Percentiles rank a stretch among this genome's conserved stretches.
Evolutionary conservation across 2,888 invertebrate genomes (phyloP).

Genomic region (Campoplex nolae): DNA sequence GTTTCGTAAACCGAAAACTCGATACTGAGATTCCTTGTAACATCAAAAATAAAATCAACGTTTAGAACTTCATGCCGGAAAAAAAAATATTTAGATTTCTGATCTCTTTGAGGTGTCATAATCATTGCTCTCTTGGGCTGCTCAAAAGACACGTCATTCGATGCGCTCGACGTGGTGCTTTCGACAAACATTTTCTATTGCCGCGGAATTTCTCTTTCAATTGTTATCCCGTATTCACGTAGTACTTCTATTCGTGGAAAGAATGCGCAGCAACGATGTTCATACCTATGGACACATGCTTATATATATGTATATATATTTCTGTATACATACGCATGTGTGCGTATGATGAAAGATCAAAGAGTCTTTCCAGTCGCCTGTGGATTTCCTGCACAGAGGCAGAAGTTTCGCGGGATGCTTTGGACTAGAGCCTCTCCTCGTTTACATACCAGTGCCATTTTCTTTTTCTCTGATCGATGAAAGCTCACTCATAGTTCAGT

Average conservation of each 20-base stretch:
- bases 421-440: neutral
- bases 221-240: conserved; percentile 45
- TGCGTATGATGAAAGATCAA: conserved; percentile 2
- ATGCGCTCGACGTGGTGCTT: conserved; percentile 10
- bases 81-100: neutral
- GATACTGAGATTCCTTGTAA: neutral
- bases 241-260: conserved; percentile 59
- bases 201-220: conserved; percentile 51
- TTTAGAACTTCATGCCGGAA: neutral
- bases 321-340: no score
- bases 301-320: neutral
- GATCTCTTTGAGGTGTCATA: neutral
- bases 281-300: conserved; percentile 43
- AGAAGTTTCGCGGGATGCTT: neutral
- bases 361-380: neutral
- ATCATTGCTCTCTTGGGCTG: neutral
- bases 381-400: neutral
- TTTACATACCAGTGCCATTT: conserved; percentile 1
- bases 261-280: conserved; percentile 52
- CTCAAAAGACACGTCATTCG: conserved; percentile 25
- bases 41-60: neutral
- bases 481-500: neutral
- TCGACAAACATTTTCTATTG: conserved; percentile 47
- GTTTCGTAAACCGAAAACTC: neutral
- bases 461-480: conserved; percentile 5